These are phyloP conservation scores for Netelia fuscicornis DNA, from an alignment of 2,888 invertebrate species.

Conservation along the genomic window DNA sequence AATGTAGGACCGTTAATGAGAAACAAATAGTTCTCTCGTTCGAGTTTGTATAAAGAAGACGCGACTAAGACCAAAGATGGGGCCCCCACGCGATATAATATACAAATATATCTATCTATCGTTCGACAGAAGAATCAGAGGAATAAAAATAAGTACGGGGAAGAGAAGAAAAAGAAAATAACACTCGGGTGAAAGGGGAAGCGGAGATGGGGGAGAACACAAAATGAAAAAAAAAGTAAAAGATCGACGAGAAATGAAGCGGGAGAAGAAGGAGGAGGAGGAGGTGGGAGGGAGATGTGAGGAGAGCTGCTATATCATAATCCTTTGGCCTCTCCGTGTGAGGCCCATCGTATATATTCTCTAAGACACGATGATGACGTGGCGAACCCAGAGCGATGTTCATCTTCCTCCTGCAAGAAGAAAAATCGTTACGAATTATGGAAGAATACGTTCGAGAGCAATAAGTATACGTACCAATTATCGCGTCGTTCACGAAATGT, in stretches of 20 bases:
- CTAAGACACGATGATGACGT: constrained; percentile 49
- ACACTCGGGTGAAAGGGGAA: constrained; percentile 43
- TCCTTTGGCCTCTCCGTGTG: constrained; percentile 66
- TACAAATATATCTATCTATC: constrained; percentile 6
- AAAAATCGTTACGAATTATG: constrained; percentile 48
- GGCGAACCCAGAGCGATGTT: constrained; percentile 45
- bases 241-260: constrained; percentile 6
- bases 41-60: constrained; percentile 26
- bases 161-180: constrained; percentile 40
- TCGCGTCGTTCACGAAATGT: background rate
- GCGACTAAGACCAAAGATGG: too few relatives aligned
- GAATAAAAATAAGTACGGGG: constrained; percentile 47
- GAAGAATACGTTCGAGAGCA: background rate
- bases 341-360: constrained; percentile 49
- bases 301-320: constrained; percentile 69
- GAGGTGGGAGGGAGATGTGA: background rate
- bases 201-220: constrained; percentile 62
- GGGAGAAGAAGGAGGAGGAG: background rate
- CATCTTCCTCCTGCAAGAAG: constrained; percentile 25
- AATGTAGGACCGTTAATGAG: constrained; percentile 82
- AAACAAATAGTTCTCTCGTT: constrained; percentile 79
- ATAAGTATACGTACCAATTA: constrained; percentile 51
- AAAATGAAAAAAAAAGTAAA: constrained; percentile 23
- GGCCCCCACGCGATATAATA: background rate
- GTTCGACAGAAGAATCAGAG: constrained; percentile 46